These are phyloP conservation scores for Conus canariensis DNA, from an alignment of 2,888 invertebrate species.

Conservation along the genomic window DNA sequence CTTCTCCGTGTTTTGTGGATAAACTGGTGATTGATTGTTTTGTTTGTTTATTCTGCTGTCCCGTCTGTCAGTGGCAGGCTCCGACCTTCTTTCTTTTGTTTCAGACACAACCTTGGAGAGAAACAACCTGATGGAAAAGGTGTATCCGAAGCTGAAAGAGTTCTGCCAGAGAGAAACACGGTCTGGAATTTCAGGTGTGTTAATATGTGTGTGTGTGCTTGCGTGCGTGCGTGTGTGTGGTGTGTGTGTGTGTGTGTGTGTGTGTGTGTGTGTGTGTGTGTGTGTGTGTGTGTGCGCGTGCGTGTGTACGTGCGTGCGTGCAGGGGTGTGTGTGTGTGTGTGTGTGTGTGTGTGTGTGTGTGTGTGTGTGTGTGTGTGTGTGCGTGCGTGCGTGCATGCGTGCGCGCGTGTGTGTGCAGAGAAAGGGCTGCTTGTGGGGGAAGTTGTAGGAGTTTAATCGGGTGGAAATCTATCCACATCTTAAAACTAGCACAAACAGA, in stretches of 20 bases:
- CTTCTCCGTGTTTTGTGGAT: background rate
- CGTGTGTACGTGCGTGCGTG: background rate
- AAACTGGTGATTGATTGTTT: background rate
- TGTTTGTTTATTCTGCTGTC: background rate
- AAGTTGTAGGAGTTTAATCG: too few species aligned
- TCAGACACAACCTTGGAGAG: constrained; percentile 97
- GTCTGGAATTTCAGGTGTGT: constrained; percentile 95
- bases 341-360: background rate
- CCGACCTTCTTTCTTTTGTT: constrained; percentile 31
- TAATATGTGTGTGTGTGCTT: background rate
- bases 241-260: background rate
- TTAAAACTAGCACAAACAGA: too few species aligned
- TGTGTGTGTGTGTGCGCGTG: background rate
- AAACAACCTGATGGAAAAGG: constrained; percentile 98
- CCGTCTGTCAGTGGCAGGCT: too few species aligned
- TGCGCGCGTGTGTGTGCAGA: background rate
- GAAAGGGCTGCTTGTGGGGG: too few species aligned
- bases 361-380: constrained; percentile 1
- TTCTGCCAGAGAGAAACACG: constrained; percentile 97
- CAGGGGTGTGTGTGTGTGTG: background rate
- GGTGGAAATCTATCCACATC: too few species aligned
- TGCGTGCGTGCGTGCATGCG: background rate
- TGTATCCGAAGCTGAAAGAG: constrained; percentile 97
- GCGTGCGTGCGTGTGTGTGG: background rate
- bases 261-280: background rate